A percentile compares a stretch with the other conserved stretches of the same genome.
These are phyloP conservation scores for Pongo pygmaeus DNA, from an alignment of 2,113 vertebrate species.

Conservation along the genomic window DNA sequence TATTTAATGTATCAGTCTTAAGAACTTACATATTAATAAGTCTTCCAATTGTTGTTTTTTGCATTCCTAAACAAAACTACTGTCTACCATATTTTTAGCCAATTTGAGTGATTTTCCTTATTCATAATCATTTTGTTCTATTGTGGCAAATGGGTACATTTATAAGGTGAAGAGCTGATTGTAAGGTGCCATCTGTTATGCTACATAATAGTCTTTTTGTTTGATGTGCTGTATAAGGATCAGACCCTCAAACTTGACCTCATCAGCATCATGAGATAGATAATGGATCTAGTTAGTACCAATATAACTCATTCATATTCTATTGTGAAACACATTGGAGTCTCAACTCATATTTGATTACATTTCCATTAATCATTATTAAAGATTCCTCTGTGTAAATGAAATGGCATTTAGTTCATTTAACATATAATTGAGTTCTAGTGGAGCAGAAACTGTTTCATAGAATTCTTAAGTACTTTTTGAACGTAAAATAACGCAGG, in stretches of 20 bases:
- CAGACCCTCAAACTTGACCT: constrained; percentile 63
- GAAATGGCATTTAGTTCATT: constrained; percentile 78
- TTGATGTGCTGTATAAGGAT: constrained; percentile 38
- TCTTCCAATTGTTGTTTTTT: background rate
- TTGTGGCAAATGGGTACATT: constrained; percentile 28
- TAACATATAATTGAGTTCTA: constrained; percentile 78
- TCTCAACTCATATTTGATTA: constrained; percentile 77
- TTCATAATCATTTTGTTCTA: constrained; percentile 4
- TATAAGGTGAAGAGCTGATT: constrained; percentile 27
- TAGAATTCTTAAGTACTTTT: constrained; percentile 70
- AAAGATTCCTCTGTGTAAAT: constrained; percentile 79
- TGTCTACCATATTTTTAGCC: background rate
- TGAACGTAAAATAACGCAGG: constrained; percentile 65
- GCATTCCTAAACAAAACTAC: background rate
- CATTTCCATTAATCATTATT: constrained; percentile 82
- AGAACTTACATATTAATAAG: background rate
- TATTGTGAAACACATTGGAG: constrained; percentile 29
- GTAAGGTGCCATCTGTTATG: constrained; percentile 42
- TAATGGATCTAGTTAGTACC: constrained; percentile 67
- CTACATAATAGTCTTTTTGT: constrained; percentile 30
- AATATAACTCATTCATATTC: constrained; percentile 63
- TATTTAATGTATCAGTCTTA: background rate
- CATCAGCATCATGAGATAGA: constrained; percentile 46
- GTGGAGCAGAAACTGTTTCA: constrained; percentile 79
- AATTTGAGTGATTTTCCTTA: constrained; percentile 6